Evolutionary conservation across 2,113 vertebrate genomes (phyloP), one percentile per base, ranked within the genome.

Genomic region (Mirounga angustirostris): DNA sequence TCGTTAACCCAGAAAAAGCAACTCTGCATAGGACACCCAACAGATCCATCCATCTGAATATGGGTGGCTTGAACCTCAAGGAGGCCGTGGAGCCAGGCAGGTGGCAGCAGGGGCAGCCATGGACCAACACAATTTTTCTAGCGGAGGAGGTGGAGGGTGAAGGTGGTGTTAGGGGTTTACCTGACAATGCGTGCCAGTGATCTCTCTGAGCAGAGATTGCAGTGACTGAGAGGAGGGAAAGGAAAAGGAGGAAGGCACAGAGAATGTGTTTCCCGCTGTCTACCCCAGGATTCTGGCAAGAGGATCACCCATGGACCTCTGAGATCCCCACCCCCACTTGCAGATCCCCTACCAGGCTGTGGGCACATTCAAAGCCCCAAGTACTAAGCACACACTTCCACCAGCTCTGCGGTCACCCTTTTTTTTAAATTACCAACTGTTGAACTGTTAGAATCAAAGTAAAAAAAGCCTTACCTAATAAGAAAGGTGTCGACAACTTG

Each of bases 361-460:
- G 30, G 59, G 21, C 43, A 61, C 40, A 61, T 28, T 61, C 46
- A 67, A 26, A 71, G 16, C 52, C 56, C 52, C 92, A 80, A 2
- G 24, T 54, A 28, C 12, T 52, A 63, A 85, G 56, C 43, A 52
- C n/a, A 50, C 15, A 56, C 50, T 30, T 46, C 36, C 52, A 24
- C 40, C 4, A 50, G 21, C 16, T 80, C 61, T 50, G 36, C 43
- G 7, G 24, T 52, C 30, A 61, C 12, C 76, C 2, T n/a, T 46
- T 69, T 36, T 28, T 30, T 26, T 11, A 73, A n/a, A 46, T 88
- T 59, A 80, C 21, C 22, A 50, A 50, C 43, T 80, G 59, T 46
- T 79, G n/a, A 94, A 67, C 52, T 71, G 30, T 80, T 88, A 59
- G 74, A 80, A 30, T 28, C 54, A 59, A 89, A 63, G 61, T 50